Conservation (phyloP, 2,888 invertebrate genomes). For the Tyria jacobaeae region DNA sequence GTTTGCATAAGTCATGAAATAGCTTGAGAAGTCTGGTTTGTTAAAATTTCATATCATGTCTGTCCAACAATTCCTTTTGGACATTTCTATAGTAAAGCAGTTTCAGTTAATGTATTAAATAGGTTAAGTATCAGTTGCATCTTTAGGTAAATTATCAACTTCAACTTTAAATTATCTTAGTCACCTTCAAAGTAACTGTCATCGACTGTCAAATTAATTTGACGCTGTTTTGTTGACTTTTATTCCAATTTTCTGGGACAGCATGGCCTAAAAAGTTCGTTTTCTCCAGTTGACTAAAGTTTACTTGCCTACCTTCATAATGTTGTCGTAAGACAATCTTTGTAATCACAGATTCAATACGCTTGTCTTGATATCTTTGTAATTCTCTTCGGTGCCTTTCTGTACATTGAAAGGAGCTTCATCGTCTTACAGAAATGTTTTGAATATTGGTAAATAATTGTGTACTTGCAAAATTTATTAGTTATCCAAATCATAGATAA, state of each 20-base stretch:
- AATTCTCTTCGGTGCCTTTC: background rate
- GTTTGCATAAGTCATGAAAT: too few relatives aligned
- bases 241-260: background rate
- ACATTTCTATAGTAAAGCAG: too few relatives aligned
- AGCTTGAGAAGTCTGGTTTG: too few relatives aligned
- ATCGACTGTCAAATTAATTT: background rate
- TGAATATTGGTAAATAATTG: background rate
- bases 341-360: background rate
- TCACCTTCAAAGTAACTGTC: too few relatives aligned
- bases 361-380: too few relatives aligned
- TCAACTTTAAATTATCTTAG: too few relatives aligned
- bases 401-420: background rate
- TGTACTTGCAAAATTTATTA: background rate
- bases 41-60: too few relatives aligned
- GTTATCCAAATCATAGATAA: background rate
- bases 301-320: background rate
- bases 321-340: background rate
- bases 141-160: too few relatives aligned
- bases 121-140: too few relatives aligned
- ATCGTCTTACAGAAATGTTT: background rate
- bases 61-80: too few relatives aligned
- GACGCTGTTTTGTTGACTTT: too few relatives aligned
- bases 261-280: conserved; percentile 3
- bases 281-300: background rate
- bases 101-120: too few relatives aligned